Evolutionary conservation across 2,888 invertebrate species (phyloP).

Genomic region (Drosophila prostipennis): DNA sequence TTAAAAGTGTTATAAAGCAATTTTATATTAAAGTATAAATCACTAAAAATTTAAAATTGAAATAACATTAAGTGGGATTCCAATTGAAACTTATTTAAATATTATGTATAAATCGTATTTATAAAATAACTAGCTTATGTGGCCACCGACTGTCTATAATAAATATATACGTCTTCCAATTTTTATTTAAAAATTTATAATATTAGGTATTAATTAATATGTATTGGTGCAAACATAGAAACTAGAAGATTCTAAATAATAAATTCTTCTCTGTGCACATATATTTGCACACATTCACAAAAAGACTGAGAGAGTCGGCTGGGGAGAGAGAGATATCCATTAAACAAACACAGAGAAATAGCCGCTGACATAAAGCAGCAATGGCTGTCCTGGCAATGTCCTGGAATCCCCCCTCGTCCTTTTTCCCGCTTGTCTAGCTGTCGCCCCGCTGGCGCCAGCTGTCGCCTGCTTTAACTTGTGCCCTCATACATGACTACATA

Average conservation of each 20-base stretch:
- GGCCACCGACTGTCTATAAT: no score
- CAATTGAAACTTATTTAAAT: no score
- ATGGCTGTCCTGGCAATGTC: slow-evolving; percentile 56
- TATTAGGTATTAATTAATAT: no score
- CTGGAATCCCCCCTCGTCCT: slow-evolving; percentile 24
- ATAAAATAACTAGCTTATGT: no score
- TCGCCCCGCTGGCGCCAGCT: slow-evolving; percentile 67
- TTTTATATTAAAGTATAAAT: no score
- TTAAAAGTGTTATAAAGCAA: no score
- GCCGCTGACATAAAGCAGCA: slow-evolving; percentile 58
- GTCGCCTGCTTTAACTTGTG: slow-evolving; percentile 46
- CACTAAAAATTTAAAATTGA: no score
- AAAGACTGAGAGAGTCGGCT: slow-evolving; percentile 4
- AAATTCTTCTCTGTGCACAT: slow-evolving; percentile 20
- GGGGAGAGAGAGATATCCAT: slow-evolving; percentile 45
- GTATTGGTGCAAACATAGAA: no score
- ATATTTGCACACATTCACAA: slow-evolving; percentile 24
- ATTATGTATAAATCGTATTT: no score
- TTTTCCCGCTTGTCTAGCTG: slow-evolving; percentile 36
- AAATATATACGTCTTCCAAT: no score
- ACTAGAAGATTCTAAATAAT: not conserved
- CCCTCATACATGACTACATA: slow-evolving; percentile 27
- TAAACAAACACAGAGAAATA: slow-evolving; percentile 56
- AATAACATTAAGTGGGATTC: no score
- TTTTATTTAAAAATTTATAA: no score